Percentiles rank a stretch among this genome's conserved stretches.
Evolutionary conservation across 2,797 vertebrate genomes (phyloP).

Genomic region (Diplodus sargus): DNA sequence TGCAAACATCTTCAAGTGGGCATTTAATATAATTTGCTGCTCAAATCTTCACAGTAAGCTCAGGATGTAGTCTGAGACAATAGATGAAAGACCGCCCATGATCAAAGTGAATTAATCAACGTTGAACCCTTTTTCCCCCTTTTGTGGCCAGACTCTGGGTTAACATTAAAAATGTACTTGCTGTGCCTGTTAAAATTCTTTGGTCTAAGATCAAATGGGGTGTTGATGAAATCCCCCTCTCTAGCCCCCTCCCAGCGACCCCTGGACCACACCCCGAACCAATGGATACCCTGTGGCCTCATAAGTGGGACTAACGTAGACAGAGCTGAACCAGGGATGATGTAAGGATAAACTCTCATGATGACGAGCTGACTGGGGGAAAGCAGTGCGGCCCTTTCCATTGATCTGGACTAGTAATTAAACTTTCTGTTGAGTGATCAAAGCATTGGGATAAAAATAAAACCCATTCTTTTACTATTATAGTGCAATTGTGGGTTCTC

Average conservation of each 20-base stretch:
- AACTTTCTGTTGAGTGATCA: slow-evolving; percentile 66
- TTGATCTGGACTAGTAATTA: slow-evolving; percentile 76
- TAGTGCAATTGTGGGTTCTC: slow-evolving; percentile 76
- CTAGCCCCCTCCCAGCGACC: slow-evolving; percentile 10
- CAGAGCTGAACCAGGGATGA: slow-evolving; percentile 37
- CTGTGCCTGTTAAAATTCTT: slow-evolving; percentile 56
- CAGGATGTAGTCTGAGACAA: slow-evolving; percentile 22
- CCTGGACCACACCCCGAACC: slow-evolving; percentile 53
- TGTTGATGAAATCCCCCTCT: slow-evolving; percentile 50
- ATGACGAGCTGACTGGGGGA: slow-evolving; percentile 38
- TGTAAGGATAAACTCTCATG: slow-evolving; percentile 34
- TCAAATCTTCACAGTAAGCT: slow-evolving; percentile 15
- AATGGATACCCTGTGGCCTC: slow-evolving; percentile 50
- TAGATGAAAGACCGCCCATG: slow-evolving; percentile 34
- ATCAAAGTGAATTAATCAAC: slow-evolving; percentile 48
- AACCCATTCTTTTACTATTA: slow-evolving; percentile 74
- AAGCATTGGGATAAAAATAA: slow-evolving; percentile 74
- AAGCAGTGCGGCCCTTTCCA: slow-evolving; percentile 59
- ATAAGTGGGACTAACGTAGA: slow-evolving; percentile 34
- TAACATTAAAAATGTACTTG: slow-evolving; percentile 45
- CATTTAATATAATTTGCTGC: slow-evolving; percentile 7
- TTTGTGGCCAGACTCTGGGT: slow-evolving; percentile 33
- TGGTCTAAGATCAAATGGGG: slow-evolving; percentile 50
- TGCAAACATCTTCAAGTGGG: slow-evolving; percentile 17
- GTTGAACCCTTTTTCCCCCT: slow-evolving; percentile 1